Evolutionary conservation across 2,113 vertebrate genomes (phyloP), one percentile per base, ranked within the genome.

Genomic region (Toxotes jaculatrix): DNA sequence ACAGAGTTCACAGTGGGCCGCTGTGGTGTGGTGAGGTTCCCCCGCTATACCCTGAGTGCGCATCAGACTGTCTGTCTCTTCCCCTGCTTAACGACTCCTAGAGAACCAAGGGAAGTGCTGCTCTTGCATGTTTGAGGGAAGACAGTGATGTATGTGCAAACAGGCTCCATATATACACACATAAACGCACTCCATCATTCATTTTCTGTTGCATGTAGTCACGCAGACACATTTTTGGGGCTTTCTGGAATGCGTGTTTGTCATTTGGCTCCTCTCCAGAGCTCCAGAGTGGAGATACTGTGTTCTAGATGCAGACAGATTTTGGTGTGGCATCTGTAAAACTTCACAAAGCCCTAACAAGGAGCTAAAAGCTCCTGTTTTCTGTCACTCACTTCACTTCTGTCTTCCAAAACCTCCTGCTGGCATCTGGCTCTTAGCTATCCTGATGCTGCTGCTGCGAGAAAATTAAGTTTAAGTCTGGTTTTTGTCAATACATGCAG

Each of bases 391-490:
- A 3, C 61, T 31, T 57, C 21, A 1, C 4, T 47, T 4, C 36
- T 7, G 43, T 55, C 42, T 17, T 76, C 59, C 43, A 47, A 73
- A 83, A 47, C 76, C 79, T 86, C 88, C 81, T 9, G 45, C 70
- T 57, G 79, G 87, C 92, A 93, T 93, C 91, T 93, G 92, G 85
- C 86, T 84, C 76, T 89, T 82, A 87, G 82, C 80, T 36, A 0
- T 34, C 7, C 74, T 34, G 69, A 75, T 66, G 80, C 85, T 34
- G 72, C 7, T 23, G 47, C 80, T 27, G 68, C 12, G 13, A 51
- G 81, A 51, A 93, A 94, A 94, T 94, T 91, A 91, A 88, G 87
- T 94, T 93, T 93, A 75, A 83, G 88, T 83, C 74, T 1, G 70
- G 56, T 63, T 91, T 86, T 80, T 69, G 85, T 92, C 89, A 74